Evolutionary conservation across 2,888 invertebrate species (phyloP).

Genomic region (Odontothrips loti): DNA sequence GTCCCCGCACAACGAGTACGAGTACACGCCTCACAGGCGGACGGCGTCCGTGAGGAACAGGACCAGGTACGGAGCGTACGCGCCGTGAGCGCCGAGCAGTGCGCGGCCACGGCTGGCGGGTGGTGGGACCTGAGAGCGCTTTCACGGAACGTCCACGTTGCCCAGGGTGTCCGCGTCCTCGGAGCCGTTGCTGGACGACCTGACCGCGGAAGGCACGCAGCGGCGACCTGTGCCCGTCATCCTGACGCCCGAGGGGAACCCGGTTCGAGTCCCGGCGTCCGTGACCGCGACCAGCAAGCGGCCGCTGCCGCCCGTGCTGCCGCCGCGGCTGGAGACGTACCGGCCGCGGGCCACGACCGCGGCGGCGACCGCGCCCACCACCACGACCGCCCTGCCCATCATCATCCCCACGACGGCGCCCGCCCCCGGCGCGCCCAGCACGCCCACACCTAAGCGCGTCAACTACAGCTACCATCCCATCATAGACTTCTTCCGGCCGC

Average conservation of each 20-base stretch:
- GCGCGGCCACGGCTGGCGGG: too few species aligned
- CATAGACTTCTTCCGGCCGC: slow-evolving; percentile 67
- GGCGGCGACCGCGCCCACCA: slow-evolving; percentile 18
- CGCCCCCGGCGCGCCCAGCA: slow-evolving; percentile 23
- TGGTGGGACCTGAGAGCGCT: not conserved
- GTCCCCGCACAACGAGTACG: slow-evolving; percentile 29
- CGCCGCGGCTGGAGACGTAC: slow-evolving; percentile 24
- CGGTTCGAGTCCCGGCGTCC: slow-evolving; percentile 28
- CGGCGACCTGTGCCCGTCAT: not conserved
- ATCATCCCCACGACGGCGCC: not conserved
- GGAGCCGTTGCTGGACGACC: slow-evolving; percentile 28
- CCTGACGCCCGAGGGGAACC: not conserved
- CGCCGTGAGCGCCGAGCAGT: not conserved
- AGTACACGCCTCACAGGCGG: slow-evolving; percentile 28
- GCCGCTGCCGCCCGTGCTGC: slow-evolving; percentile 31
- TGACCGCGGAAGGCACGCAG: slow-evolving; percentile 28
- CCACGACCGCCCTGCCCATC: slow-evolving; percentile 20
- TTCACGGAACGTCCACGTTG: not conserved
- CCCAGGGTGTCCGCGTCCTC: not conserved
- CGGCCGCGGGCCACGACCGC: slow-evolving; percentile 26
- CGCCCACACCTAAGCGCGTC: slow-evolving; percentile 51
- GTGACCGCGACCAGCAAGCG: slow-evolving; percentile 28
- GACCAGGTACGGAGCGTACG: not conserved
- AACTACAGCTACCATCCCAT: slow-evolving; percentile 82
- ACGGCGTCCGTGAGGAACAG: slow-evolving; percentile 22